phyloP scores from a whole-genome alignment of 2,797 vertebrate genomes.

The Octomys mimax region DNA sequence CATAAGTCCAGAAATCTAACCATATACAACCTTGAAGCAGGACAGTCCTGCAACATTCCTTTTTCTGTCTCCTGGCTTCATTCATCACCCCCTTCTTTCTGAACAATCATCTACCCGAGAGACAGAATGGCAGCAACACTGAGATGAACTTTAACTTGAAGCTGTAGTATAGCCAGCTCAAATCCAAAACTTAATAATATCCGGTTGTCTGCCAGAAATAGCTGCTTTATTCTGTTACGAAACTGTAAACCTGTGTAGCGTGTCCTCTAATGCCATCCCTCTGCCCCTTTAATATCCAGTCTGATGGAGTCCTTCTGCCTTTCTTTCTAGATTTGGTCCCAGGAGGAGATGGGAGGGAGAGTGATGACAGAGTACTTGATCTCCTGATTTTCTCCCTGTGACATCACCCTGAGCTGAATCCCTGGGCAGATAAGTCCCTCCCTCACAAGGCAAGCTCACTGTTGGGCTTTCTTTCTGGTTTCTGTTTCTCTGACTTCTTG shows the following conservation, averaged over 20 bases:
- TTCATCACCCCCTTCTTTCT: too few species aligned
- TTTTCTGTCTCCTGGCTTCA: too few species aligned
- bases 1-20: too few species aligned
- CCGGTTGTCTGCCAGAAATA: not conserved
- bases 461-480: not conserved
- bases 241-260: not conserved
- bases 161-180: not conserved
- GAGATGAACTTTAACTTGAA: constrained; percentile 12
- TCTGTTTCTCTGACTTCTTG: not conserved
- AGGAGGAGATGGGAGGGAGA: not conserved
- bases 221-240: not conserved
- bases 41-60: too few species aligned
- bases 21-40: too few species aligned
- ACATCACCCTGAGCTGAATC: not conserved
- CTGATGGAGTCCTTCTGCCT: not conserved
- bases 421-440: not conserved
- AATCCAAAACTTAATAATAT: not conserved
- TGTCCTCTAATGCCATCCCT: not conserved
- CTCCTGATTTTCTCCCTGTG: not conserved
- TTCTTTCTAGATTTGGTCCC: not conserved
- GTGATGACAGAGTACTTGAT: not conserved
- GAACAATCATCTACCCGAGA: too few species aligned
- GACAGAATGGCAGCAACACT: too few species aligned
- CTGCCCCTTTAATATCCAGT: not conserved
- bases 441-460: not conserved